Conservation (phyloP, 2,888 invertebrate species). For the Taenaris catops region DNA sequence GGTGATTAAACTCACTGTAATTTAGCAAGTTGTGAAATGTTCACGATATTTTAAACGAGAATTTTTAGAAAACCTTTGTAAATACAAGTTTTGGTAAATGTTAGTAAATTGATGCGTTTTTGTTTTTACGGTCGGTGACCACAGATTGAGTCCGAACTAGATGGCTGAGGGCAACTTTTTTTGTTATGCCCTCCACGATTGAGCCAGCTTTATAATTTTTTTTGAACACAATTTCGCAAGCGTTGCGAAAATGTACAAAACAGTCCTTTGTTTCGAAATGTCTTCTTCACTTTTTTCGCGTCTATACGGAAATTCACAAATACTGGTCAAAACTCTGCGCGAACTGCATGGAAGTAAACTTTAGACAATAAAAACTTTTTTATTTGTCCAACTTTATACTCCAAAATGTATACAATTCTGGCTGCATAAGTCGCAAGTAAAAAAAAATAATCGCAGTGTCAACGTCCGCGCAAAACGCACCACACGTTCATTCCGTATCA, state of each 20-base stretch:
- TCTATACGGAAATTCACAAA: slow-evolving; percentile 77
- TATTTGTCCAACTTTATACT: slow-evolving; percentile 63
- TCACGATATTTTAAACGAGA: slow-evolving; percentile 58
- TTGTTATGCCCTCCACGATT: slow-evolving; percentile 48
- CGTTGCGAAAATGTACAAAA: slow-evolving; percentile 78
- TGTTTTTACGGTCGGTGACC: slow-evolving; percentile 71
- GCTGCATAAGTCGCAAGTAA: slow-evolving; percentile 69
- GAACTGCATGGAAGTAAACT: slow-evolving; percentile 64
- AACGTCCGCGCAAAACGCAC: slow-evolving; percentile 79
- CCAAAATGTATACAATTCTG: slow-evolving; percentile 65
- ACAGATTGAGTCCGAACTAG: slow-evolving; percentile 71
- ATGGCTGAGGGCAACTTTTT: slow-evolving; percentile 58
- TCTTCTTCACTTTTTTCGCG: slow-evolving; percentile 66
- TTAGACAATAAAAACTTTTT: slow-evolving; percentile 55
- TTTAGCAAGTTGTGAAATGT: slow-evolving; percentile 52
- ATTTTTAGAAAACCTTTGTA: slow-evolving; percentile 58
- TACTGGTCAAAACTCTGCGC: slow-evolving; percentile 72
- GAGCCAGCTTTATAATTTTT: slow-evolving; percentile 53
- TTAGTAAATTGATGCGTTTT: slow-evolving; percentile 64
- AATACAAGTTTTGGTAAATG: slow-evolving; percentile 50
- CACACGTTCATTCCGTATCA: slow-evolving; percentile 79
- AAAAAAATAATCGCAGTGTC: slow-evolving; percentile 70
- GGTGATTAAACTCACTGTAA: slow-evolving; percentile 66
- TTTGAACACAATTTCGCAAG: slow-evolving; percentile 79
- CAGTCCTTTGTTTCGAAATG: slow-evolving; percentile 76